A percentile compares a stretch with the other conserved stretches of the same genome.
These are phyloP conservation scores for Parazoanthus atlanticus DNA, from an alignment of 92 coral and sea anemone genomes.

Conservation along the genomic window DNA sequence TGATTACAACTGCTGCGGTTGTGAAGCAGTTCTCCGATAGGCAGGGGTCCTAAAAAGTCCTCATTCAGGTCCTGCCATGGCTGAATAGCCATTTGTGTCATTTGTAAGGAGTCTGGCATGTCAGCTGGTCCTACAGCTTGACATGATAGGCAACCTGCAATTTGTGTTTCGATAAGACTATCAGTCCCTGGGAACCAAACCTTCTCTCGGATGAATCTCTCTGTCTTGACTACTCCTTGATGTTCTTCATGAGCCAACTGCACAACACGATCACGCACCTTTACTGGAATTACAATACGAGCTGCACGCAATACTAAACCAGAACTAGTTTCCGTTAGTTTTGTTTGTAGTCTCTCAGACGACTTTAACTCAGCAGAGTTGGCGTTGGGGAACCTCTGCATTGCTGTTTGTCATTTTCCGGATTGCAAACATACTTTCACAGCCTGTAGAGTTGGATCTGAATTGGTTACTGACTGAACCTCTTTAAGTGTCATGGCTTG, in stretches of 20 bases:
- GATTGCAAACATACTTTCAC: neutral
- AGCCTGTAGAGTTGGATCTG: constrained; percentile 1
- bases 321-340: constrained; percentile 5
- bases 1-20: too few relatives aligned
- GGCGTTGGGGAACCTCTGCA: neutral
- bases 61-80: constrained; percentile 6
- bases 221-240: constrained; percentile 15
- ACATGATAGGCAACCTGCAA: constrained; percentile 15
- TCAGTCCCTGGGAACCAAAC: constrained; percentile 23
- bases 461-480: neutral
- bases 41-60: too few relatives aligned
- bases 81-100: neutral
- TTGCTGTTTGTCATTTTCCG: constrained; percentile 9
- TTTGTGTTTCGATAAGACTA: constrained; percentile 9
- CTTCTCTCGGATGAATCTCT: neutral
- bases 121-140: constrained; percentile 14
- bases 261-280: neutral
- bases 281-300: neutral
- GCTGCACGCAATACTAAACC: neutral
- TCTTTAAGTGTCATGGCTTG: neutral
- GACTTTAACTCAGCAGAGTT: neutral
- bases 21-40: too few relatives aligned
- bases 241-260: constrained; percentile 8
- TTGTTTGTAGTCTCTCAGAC: neutral
- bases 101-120: neutral